Evolutionary conservation across 1,140 invertebrate species (phyloP).

Genomic region (Temnothorax nylanderi): DNA sequence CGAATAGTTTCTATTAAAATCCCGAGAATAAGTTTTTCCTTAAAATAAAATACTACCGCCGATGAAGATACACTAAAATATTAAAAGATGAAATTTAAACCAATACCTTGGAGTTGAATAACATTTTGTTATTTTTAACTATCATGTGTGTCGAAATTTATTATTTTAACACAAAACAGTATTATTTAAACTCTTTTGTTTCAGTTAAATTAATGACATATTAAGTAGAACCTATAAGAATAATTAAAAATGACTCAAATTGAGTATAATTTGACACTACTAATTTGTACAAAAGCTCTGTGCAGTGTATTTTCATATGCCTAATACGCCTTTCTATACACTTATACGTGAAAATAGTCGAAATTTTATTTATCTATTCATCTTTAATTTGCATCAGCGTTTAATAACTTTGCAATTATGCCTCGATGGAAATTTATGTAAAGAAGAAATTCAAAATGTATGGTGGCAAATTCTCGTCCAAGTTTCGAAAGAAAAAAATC

Average conservation of each 20-base stretch:
- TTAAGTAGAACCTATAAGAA: no score
- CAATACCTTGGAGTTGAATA: no score
- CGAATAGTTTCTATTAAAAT: not conserved
- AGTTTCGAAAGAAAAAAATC: not conserved
- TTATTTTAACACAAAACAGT: no score
- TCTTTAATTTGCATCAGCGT: not conserved
- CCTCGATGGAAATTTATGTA: constrained; percentile 20
- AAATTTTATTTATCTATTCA: constrained; percentile 34
- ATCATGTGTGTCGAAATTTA: no score
- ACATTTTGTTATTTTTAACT: no score
- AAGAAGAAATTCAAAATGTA: constrained; percentile 5
- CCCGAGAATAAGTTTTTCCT: not conserved
- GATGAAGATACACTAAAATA: not conserved
- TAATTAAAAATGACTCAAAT: no score
- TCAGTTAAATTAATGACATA: no score
- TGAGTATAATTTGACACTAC: no score
- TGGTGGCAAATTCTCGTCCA: not conserved
- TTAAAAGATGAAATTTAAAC: not conserved
- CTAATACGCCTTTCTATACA: no score
- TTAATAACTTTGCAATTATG: constrained; percentile 6
- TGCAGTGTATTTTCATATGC: not conserved
- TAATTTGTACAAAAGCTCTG: no score
- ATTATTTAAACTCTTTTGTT: no score
- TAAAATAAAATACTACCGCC: not conserved
- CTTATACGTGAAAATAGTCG: not conserved